Conservation (phyloP, 1,140 invertebrate genomes). For the Bombus huntii region DNA sequence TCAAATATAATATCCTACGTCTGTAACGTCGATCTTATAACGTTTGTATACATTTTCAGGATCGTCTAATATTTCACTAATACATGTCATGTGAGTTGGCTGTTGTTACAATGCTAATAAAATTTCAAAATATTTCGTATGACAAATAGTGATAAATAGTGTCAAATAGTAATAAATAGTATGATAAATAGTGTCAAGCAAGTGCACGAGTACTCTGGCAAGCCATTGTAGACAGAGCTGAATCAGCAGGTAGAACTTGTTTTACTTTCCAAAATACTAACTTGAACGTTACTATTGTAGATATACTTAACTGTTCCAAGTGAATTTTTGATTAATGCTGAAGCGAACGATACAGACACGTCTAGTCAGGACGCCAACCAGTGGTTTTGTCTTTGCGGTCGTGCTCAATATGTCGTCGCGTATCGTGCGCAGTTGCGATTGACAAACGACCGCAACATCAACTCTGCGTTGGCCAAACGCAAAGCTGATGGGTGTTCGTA, state of each 20-base stretch:
- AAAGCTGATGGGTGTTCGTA: constrained; percentile 42
- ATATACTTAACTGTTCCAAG: background rate
- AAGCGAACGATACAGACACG: background rate
- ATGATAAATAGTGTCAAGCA: no score
- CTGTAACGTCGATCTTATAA: no score
- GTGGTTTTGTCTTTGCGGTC: constrained; percentile 57
- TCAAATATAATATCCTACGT: no score
- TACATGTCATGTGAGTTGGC: no score
- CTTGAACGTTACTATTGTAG: background rate
- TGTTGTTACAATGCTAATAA: no score
- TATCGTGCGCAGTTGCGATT: constrained; percentile 52
- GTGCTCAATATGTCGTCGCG: constrained; percentile 43
- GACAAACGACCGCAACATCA: constrained; percentile 60
- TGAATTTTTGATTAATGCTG: constrained; percentile 4
- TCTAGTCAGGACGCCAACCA: constrained; percentile 47
- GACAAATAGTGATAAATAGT: no score
- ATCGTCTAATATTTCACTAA: no score
- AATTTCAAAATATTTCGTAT: no score
- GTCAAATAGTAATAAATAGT: no score
- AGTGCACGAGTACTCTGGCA: no score
- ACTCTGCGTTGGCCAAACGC: constrained; percentile 64
- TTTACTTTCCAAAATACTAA: background rate
- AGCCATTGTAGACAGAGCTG: no score
- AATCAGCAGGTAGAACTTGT: background rate
- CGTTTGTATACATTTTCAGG: no score